Base-by-base conservation (phyloP, 2,888 invertebrate species). In the Agrilus cyanescens region DNA sequence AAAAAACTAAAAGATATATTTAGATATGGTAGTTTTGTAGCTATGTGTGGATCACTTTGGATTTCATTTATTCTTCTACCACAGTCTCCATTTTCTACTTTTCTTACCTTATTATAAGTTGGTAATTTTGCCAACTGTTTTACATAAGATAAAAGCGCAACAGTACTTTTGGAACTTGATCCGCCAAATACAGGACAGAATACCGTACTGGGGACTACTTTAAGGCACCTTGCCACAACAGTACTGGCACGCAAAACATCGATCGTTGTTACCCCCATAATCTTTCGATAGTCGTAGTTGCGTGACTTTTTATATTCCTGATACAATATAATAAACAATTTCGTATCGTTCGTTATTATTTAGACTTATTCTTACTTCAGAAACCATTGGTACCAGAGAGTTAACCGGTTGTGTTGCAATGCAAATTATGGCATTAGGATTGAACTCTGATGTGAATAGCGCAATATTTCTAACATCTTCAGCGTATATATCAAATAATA, bases 271-370 rank as follows among this genome's bases (percentile, higher is more conserved):
- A 63, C 46, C 4, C 67, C 67, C 12, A 66, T 57, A 18, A 67
- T 59, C 43, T 53, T 57, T 43, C 57, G 55, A 13, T 50, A 50
- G 40, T 63, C 58, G 44, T 60, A 61, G 1, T 55, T 53, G 16
- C 56, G 54, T 20, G 58, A 59, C 48, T 59, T 62, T 47, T 62
- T 61, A 43, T 59, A 65, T 50, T 65, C 65, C 64, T 66, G 38
- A 31, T 51, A 47, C 15, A 37, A 33, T n/a, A 33, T 2, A 20
- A 20, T 25, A 25, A 4, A 10, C 25, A 25, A 18, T 18, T 18
- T 18, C 3, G 4, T 20, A 20, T 7, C 6, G 2, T 20, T 20
- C 6, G 20, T 20, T 5, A 20, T 20, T 20, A 20, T 20, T n/a
- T 20, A 20, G 7, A 7, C 3, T 20, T 20, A 20, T 12, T 33